Evolutionary conservation across 2,888 invertebrate species (phyloP), one percentile per base, ranked within the genome.

Genomic region (Thera britannica): DNA sequence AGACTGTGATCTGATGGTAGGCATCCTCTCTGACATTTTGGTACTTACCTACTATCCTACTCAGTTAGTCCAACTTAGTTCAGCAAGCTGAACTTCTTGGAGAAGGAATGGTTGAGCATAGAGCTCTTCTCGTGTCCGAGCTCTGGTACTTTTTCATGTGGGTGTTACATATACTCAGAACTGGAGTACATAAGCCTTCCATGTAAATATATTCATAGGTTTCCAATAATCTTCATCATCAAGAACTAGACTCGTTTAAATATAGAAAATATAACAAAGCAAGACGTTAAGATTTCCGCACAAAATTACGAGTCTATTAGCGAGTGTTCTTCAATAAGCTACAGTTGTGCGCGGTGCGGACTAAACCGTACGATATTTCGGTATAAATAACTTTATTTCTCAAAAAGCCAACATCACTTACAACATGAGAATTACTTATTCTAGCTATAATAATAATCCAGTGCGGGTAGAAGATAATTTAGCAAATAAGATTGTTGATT

Each of bases 231-330:
- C 48, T 58, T 61, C 57, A 67, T 55, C 51, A 58, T 57, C 57
- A 60, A 6, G 64, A 64, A 60, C 58, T 65, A 57, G 67, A 60
- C 69, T 58, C 58, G 65, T 63, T 68, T 70, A 70, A 58, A 71
- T 72, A 71, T 72, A 76, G 67, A 62, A 74, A 75, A 77, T 72
- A 77, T 76, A 74, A 79, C 77, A 77, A 75, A 70, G 76, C 80
- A 79, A 85, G 71, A 78, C 77, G 78, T 74, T 75, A 72, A 76
- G 75, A 78, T 80, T 77, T 79, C 74, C 71, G 77, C 76, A 78
- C 79, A 62, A 62, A 81, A 81, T 86, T 79, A 83, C 79, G 76
- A 78, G 83, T 84, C 81, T 85, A 83, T 85, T 86, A 85, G 83
- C 80, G 81, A 70, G 51, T 58, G 70, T 49, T 52, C 61, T 70